These are phyloP conservation scores for Brachypterus glaber DNA, from an alignment of 2,888 invertebrate species.

Conservation along the genomic window DNA sequence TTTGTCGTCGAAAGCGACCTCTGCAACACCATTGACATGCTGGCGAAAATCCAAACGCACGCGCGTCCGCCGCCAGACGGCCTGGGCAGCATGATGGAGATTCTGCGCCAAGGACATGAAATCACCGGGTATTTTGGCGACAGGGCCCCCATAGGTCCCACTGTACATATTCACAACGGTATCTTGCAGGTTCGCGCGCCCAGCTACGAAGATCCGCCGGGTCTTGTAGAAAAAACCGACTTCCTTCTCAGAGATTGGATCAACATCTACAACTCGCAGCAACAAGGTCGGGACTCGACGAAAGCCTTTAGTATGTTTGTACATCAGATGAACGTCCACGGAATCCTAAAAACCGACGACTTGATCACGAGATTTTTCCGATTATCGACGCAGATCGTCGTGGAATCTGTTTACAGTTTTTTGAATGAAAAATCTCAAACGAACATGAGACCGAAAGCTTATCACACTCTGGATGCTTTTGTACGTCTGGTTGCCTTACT, in stretches of 20 bases:
- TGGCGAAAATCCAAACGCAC: conserved; percentile 67
- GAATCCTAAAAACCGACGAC: conserved; percentile 95
- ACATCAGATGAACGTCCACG: conserved; percentile 92
- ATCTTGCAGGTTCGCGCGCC: conserved; percentile 80
- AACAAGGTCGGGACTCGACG: conserved; percentile 70
- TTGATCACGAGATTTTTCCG: conserved; percentile 95
- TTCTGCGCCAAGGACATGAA: conserved; percentile 66
- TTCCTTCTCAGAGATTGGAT: conserved; percentile 93
- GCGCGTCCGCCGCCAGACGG: conserved; percentile 76
- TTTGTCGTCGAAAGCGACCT: conserved; percentile 77
- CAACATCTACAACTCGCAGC: conserved; percentile 72
- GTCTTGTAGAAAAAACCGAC: conserved; percentile 91
- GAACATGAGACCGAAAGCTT: conserved; percentile 74
- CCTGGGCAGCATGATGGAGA: conserved; percentile 69
- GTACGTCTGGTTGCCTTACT: conserved; percentile 86
- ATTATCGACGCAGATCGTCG: conserved; percentile 91
- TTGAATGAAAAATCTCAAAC: conserved; percentile 62
- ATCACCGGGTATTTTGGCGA: conserved; percentile 64
- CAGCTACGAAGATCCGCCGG: conserved; percentile 89
- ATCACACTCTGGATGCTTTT: conserved; percentile 90
- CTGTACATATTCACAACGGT: conserved; percentile 87
- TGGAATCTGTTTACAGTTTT: conserved; percentile 84
- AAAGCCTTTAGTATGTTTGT: conserved; percentile 92
- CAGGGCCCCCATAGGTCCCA: conserved; percentile 67
- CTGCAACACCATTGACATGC: conserved; percentile 75